phyloP scores from a whole-genome alignment of 1,140 invertebrate genomes.

The Vollenhovia emeryi region DNA sequence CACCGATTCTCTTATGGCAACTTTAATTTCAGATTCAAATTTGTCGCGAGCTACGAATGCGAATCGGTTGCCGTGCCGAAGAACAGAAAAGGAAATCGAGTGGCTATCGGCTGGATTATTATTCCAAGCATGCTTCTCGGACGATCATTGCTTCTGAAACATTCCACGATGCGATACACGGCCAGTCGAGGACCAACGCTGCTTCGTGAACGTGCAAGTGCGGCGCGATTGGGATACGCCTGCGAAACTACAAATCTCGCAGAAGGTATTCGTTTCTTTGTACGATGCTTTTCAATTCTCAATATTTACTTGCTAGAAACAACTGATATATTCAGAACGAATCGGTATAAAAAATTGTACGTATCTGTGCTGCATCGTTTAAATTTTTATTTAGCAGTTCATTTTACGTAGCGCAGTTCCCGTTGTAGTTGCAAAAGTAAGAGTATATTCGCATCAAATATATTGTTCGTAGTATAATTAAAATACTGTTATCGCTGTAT shows the following conservation, averaged over 20 bases:
- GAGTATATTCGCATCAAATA: neutral
- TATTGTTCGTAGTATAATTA: neutral
- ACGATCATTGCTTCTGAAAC: conserved; percentile 83
- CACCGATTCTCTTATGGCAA: conserved; percentile 61
- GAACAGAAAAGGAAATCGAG: conserved; percentile 81
- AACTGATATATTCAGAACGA: neutral
- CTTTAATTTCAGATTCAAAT: conserved; percentile 65
- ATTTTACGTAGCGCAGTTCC: neutral
- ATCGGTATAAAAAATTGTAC: neutral
- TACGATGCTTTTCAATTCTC: neutral
- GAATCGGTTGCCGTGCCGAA: conserved; percentile 29
- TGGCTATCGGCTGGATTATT: conserved; percentile 71
- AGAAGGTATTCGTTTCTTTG: conserved; percentile 6
- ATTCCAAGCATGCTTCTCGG: conserved; percentile 82
- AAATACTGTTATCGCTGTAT: neutral
- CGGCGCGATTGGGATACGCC: conserved; percentile 44
- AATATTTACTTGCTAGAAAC: neutral
- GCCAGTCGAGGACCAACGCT: conserved; percentile 79
- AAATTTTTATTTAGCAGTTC: neutral
- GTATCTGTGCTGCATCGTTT: neutral
- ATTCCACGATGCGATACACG: conserved; percentile 81
- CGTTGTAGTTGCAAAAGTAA: neutral
- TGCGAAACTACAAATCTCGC: conserved; percentile 47
- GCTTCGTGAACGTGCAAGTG: conserved; percentile 79
- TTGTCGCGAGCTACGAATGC: conserved; percentile 65